These are phyloP conservation scores for Nibea coibor DNA, from an alignment of 2,113 vertebrate species.

Conservation along the genomic window DNA sequence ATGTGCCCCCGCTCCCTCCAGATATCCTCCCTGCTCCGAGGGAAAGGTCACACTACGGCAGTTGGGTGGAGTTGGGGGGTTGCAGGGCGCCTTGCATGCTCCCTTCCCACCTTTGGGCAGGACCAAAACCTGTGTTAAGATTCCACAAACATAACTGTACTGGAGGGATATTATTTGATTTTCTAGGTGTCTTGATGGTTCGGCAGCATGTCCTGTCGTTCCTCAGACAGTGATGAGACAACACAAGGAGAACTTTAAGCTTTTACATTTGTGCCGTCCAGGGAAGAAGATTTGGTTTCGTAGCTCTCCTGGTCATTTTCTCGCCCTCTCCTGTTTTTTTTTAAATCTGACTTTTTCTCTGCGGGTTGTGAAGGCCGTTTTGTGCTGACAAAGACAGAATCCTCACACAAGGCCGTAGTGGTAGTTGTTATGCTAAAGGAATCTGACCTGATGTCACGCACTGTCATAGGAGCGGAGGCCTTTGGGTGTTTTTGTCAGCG, in stretches of 20 bases:
- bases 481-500: slow-evolving; percentile 80
- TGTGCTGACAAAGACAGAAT: slow-evolving; percentile 75
- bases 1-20: slow-evolving; percentile 62
- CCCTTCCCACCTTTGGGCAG: slow-evolving; percentile 20
- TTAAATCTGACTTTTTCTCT: slow-evolving; percentile 18
- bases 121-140: slow-evolving; percentile 22
- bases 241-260: background rate
- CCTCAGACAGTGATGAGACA: slow-evolving; percentile 1
- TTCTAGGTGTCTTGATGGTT: background rate
- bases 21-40: slow-evolving; percentile 69
- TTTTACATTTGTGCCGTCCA: background rate
- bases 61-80: slow-evolving; percentile 35
- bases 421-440: slow-evolving; percentile 82
- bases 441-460: slow-evolving; percentile 83
- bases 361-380: slow-evolving; percentile 54
- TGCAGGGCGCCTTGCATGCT: slow-evolving; percentile 23
- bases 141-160: background rate
- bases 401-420: slow-evolving; percentile 58
- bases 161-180: background rate
- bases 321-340: background rate
- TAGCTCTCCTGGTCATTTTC: slow-evolving; percentile 10
- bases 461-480: slow-evolving; percentile 79
- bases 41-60: slow-evolving; percentile 73
- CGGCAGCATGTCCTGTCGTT: slow-evolving; percentile 1
- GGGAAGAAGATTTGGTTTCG: background rate